Percentiles rank a stretch among this genome's conserved stretches.
Evolutionary conservation across 2,113 vertebrate species (phyloP).

Genomic region (Sterrhoptilus dennistouni): DNA sequence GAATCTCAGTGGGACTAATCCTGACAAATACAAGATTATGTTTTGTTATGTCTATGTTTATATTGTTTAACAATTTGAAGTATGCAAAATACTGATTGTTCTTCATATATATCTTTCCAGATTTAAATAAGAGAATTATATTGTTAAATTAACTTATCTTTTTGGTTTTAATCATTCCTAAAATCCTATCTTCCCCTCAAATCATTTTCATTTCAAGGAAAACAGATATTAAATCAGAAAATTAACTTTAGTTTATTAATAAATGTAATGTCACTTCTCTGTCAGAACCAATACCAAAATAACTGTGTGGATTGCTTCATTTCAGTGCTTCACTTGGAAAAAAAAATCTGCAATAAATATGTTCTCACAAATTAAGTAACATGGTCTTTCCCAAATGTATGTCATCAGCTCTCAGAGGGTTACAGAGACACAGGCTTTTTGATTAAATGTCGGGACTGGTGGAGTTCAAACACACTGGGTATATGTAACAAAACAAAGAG

Average conservation of each 20-base stretch:
- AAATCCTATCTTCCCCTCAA: background rate
- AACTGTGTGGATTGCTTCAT: background rate
- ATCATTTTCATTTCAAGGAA: background rate
- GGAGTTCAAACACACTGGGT: constrained; percentile 3
- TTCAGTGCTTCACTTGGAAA: background rate
- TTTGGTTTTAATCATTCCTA: background rate
- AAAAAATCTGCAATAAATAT: background rate
- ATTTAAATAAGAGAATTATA: background rate
- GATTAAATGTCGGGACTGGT: constrained; percentile 19
- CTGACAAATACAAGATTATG: background rate
- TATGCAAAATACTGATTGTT: background rate
- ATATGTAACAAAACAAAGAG: constrained; percentile 28
- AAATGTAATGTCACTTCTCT: background rate
- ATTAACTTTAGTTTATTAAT: background rate
- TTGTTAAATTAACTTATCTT: background rate
- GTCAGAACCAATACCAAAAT: background rate
- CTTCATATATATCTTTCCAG: background rate
- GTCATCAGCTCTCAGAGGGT: constrained; percentile 40
- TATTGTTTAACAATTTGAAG: background rate
- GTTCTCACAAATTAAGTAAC: constrained; percentile 12
- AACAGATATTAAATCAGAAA: background rate
- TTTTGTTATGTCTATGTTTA: background rate
- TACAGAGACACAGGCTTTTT: constrained; percentile 31
- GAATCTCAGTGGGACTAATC: background rate
- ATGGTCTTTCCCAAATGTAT: constrained; percentile 18